Conservation (phyloP, 2,113 vertebrate genomes). For the Sinocyclocheilus grahami region DNA sequence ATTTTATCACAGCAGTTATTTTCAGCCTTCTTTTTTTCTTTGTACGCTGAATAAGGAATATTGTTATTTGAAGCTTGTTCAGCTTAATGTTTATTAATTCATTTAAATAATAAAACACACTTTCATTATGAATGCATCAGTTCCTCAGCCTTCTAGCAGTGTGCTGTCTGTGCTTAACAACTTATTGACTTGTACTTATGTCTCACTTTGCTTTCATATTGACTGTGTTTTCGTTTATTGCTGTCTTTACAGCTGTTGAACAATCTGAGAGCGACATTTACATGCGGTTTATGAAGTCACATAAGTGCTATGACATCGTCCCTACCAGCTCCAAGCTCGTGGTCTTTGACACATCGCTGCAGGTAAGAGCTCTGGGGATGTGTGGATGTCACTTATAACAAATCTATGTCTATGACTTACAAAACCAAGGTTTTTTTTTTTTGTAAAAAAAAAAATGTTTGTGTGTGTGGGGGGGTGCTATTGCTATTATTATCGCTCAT, state of each 20-base stretch:
- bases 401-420: not conserved
- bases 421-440: too few relatives aligned
- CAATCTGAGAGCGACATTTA: slow-evolving; percentile 95
- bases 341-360: slow-evolving; percentile 94
- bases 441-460: too few relatives aligned
- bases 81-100: not conserved
- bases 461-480: too few relatives aligned
- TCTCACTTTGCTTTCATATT: not conserved
- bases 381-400: not conserved
- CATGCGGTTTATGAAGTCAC: slow-evolving; percentile 97
- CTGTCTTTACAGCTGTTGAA: slow-evolving; percentile 77
- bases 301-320: slow-evolving; percentile 98
- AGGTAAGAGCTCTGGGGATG: slow-evolving; percentile 75
- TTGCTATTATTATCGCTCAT: too few relatives aligned
- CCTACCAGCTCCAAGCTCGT: slow-evolving; percentile 98
- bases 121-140: not conserved
- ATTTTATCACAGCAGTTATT: not conserved
- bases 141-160: not conserved
- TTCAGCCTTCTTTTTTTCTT: not conserved
- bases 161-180: not conserved
- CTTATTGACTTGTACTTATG: not conserved
- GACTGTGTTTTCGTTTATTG: slow-evolving; percentile 20
- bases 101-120: not conserved
- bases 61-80: not conserved
- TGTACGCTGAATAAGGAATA: not conserved